phyloP scores from a whole-genome alignment of 2,113 vertebrate species.

The Lepus americanus region DNA sequence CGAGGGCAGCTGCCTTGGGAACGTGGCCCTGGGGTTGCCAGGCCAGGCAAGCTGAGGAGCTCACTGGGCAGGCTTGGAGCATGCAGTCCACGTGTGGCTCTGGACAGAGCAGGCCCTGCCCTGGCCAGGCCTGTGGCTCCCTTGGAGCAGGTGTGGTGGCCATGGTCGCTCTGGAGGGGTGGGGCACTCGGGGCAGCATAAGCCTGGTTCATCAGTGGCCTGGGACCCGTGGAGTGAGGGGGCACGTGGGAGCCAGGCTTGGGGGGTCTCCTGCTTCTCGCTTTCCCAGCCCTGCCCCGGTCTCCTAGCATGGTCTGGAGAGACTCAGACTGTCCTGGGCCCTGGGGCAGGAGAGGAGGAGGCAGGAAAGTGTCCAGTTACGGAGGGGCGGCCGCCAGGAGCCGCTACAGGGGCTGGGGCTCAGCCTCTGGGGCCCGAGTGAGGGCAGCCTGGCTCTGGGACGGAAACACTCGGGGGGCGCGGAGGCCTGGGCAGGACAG shows the following conservation, averaged over 20 bases:
- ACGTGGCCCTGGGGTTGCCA: neutral
- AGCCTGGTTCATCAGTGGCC: neutral
- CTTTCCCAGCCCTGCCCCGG: no score
- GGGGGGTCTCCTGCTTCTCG: neutral
- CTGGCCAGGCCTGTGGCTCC: neutral
- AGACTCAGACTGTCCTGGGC: no score
- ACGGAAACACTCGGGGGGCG: neutral
- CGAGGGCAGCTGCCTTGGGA: rapidly evolving
- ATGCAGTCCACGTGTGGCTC: neutral
- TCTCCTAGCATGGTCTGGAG: rapidly evolving
- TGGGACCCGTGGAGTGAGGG: neutral
- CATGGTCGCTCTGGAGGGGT: no score
- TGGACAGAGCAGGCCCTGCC: no score
- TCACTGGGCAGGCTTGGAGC: rapidly evolving
- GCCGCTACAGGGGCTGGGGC: no score
- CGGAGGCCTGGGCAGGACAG: neutral
- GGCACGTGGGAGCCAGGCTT: no score
- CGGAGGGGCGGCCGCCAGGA: no score
- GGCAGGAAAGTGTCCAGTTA: neutral
- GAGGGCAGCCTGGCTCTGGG: neutral
- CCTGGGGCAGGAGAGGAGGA: rapidly evolving
- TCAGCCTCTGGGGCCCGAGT: neutral
- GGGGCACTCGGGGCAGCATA: no score
- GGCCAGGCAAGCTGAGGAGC: neutral
- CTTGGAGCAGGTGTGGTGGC: neutral